Evolutionary conservation across 2,113 vertebrate species (phyloP).

Genomic region (Notechis scutatus): DNA sequence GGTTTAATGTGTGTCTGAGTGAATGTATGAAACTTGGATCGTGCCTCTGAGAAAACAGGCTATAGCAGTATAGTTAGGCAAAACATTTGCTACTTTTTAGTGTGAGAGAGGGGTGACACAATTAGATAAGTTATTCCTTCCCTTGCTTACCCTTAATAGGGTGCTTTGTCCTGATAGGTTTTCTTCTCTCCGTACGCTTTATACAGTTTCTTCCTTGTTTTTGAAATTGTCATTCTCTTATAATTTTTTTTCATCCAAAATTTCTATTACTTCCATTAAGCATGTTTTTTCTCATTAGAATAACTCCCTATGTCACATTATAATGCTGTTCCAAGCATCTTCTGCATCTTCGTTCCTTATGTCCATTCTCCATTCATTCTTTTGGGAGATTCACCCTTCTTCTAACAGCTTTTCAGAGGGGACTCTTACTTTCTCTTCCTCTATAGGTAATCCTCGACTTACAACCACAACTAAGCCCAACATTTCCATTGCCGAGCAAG

Average conservation of each 20-base stretch:
- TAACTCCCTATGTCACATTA: not conserved
- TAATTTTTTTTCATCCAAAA: not conserved
- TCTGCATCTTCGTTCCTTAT: not conserved
- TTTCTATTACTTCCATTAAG: not conserved
- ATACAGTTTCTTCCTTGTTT: not conserved
- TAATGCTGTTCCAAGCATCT: not conserved
- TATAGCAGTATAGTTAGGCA: not conserved
- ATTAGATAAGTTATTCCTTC: not conserved
- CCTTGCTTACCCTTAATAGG: not conserved
- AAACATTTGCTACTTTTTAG: not conserved
- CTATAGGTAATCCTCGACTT: too few relatives aligned
- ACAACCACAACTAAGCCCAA: too few relatives aligned
- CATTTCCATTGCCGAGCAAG: too few relatives aligned
- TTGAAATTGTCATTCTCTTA: not conserved
- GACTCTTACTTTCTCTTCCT: too few relatives aligned
- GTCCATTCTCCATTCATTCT: not conserved
- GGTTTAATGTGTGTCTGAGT: not conserved
- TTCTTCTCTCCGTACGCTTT: not conserved
- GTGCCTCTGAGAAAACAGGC: not conserved
- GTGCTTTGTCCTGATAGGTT: not conserved
- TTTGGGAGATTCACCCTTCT: not conserved
- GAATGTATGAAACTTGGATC: not conserved
- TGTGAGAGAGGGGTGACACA: not conserved
- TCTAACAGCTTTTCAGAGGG: not conserved
- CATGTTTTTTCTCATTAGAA: not conserved